Conservation (phyloP, 2,888 invertebrate species). For the Heliconius erato region DNA sequence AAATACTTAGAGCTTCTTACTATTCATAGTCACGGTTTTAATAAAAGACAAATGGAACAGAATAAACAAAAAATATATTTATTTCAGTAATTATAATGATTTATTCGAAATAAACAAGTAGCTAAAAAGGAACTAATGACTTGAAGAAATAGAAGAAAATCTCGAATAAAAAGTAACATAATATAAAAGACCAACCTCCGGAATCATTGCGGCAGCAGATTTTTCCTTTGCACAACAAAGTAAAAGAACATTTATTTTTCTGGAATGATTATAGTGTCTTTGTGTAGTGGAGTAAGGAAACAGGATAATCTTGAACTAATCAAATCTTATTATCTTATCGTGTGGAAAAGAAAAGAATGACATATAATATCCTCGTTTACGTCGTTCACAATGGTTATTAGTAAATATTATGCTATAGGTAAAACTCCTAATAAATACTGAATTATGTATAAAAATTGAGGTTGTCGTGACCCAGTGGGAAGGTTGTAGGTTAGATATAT, state of each 20-base stretch:
- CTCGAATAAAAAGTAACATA: constrained; percentile 26
- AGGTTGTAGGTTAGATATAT: too few species aligned
- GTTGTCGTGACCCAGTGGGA: neutral
- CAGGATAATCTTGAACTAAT: constrained; percentile 41
- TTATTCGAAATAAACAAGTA: neutral
- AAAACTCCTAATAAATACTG: neutral
- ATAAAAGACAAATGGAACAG: neutral
- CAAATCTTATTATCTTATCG: constrained; percentile 38
- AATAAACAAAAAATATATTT: neutral
- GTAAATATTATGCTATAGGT: neutral
- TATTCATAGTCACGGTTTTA: neutral
- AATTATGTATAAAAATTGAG: neutral
- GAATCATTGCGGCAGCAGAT: constrained; percentile 34
- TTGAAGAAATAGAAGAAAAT: neutral
- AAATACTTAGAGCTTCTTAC: neutral
- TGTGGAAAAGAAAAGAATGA: constrained; percentile 13
- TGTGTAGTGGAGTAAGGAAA: constrained; percentile 40
- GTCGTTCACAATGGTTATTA: neutral
- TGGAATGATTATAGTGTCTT: constrained; percentile 38
- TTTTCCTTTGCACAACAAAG: constrained; percentile 41
- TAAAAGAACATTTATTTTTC: constrained; percentile 42
- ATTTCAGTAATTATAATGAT: neutral
- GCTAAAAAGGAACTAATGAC: neutral
- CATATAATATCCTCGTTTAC: constrained; percentile 22
- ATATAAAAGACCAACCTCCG: constrained; percentile 35